phyloP scores from a whole-genome alignment of 2,797 vertebrate genomes.

The Okamejei kenojei region DNA sequence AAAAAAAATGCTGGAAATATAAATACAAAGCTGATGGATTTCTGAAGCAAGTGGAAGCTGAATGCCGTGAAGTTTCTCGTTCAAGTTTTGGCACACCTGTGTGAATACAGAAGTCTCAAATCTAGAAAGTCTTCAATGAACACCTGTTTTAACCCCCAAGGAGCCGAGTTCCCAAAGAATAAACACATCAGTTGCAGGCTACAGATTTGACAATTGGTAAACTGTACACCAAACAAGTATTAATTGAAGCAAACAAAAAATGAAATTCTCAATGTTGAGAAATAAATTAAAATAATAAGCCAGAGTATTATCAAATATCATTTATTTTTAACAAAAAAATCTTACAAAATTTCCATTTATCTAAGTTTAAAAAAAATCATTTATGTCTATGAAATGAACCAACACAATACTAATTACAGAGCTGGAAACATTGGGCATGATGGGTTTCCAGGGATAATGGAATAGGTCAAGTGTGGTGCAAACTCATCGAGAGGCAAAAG shows the following conservation, averaged over 20 bases:
- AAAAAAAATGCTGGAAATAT: too few relatives aligned
- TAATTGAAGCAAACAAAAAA: neutral
- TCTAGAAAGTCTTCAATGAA: too few relatives aligned
- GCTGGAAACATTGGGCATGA: slow-evolving; percentile 47
- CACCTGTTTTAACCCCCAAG: neutral
- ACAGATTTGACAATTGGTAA: neutral
- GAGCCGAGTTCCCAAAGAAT: neutral
- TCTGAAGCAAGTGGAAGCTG: too few relatives aligned
- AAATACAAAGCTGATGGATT: too few relatives aligned
- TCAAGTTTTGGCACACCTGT: too few relatives aligned
- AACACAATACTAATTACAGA: slow-evolving; percentile 65
- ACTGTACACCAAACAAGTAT: neutral
- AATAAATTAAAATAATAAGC: slow-evolving; percentile 19
- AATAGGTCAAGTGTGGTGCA: slow-evolving; percentile 43
- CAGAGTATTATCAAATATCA: slow-evolving; percentile 59
- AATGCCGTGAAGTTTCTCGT: too few relatives aligned
- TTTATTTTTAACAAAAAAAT: slow-evolving; percentile 70
- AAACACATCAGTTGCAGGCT: neutral
- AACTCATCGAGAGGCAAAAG: slow-evolving; percentile 43
- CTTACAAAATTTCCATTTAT: slow-evolving; percentile 66
- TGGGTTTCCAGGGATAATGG: slow-evolving; percentile 41
- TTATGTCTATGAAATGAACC: slow-evolving; percentile 60
- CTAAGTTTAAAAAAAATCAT: slow-evolving; percentile 66
- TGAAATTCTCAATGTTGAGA: neutral
- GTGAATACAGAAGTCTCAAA: too few relatives aligned